Conservation (phyloP, 2,113 vertebrate genomes). For the Enhydra lutris region DNA sequence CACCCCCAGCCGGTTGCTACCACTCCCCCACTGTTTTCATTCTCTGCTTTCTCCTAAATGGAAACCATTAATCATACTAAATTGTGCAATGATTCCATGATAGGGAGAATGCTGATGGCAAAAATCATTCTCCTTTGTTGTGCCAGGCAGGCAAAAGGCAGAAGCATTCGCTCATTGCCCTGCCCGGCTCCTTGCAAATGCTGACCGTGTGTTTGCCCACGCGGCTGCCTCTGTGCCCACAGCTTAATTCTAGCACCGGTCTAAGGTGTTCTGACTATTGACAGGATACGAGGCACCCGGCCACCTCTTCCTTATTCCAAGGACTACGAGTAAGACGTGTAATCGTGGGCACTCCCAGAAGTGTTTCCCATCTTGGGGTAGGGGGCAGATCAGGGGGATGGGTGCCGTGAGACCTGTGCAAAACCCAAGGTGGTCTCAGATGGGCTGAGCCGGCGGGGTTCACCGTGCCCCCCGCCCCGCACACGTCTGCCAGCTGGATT, state of each 20-base stretch:
- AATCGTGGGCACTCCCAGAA: background rate
- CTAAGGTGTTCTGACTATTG: slow-evolving; percentile 55
- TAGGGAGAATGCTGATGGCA: slow-evolving; percentile 75
- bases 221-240: slow-evolving; percentile 64
- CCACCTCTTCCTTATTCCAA: background rate
- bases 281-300: background rate
- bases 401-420: accelerated
- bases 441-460: background rate
- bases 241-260: slow-evolving; percentile 51
- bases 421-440: background rate
- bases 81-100: slow-evolving; percentile 70
- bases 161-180: slow-evolving; percentile 58
- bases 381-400: background rate
- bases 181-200: slow-evolving; percentile 67
- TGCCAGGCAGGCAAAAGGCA: slow-evolving; percentile 76
- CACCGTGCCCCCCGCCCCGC: background rate
- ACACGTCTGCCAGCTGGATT: slow-evolving; percentile 48
- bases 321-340: background rate
- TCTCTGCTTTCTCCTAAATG: slow-evolving; percentile 73
- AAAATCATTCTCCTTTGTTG: slow-evolving; percentile 73
- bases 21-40: slow-evolving; percentile 48
- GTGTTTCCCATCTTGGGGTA: background rate
- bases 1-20: background rate
- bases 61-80: slow-evolving; percentile 77
- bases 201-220: slow-evolving; percentile 70